These are phyloP conservation scores for Erebia aethiops DNA, from an alignment of 2,888 invertebrate genomes.

Conservation along the genomic window DNA sequence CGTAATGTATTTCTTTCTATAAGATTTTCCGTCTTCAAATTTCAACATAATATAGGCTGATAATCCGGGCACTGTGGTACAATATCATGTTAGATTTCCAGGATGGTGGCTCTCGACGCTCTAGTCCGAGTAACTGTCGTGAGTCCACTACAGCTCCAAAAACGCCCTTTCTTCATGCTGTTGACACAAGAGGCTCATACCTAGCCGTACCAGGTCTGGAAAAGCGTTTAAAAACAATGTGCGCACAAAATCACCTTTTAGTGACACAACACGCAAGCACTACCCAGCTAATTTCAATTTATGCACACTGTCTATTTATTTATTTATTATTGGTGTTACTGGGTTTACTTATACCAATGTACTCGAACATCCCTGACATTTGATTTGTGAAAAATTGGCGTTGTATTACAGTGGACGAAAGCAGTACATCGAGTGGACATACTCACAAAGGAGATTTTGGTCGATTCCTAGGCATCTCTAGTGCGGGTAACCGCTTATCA, in stretches of 20 bases:
- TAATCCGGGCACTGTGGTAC: constrained; percentile 47
- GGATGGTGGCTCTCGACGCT: constrained; percentile 78
- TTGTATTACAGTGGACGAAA: constrained; percentile 81
- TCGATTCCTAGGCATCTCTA: constrained; percentile 88
- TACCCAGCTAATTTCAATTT: constrained; percentile 53
- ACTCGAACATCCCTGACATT: constrained; percentile 15
- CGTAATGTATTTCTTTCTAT: neutral
- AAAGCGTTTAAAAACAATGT: constrained; percentile 47
- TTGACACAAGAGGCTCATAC: constrained; percentile 84
- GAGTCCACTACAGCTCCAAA: constrained; percentile 75
- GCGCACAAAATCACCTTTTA: constrained; percentile 60
- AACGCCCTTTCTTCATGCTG: constrained; percentile 78
- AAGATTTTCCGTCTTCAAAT: neutral
- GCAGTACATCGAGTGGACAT: constrained; percentile 71
- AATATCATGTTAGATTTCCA: constrained; percentile 77
- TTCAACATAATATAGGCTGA: constrained; percentile 22
- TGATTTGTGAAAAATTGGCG: constrained; percentile 53
- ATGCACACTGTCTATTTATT: constrained; percentile 47
- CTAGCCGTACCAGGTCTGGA: constrained; percentile 84
- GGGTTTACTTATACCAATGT: neutral
- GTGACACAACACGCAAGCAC: constrained; percentile 61
- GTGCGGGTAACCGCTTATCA: constrained; percentile 81
- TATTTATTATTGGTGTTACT: constrained; percentile 12
- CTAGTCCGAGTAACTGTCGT: constrained; percentile 73
- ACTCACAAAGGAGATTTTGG: constrained; percentile 80